These are phyloP conservation scores for Saxidomus purpurata DNA, from an alignment of 1,140 invertebrate species.

Conservation along the genomic window DNA sequence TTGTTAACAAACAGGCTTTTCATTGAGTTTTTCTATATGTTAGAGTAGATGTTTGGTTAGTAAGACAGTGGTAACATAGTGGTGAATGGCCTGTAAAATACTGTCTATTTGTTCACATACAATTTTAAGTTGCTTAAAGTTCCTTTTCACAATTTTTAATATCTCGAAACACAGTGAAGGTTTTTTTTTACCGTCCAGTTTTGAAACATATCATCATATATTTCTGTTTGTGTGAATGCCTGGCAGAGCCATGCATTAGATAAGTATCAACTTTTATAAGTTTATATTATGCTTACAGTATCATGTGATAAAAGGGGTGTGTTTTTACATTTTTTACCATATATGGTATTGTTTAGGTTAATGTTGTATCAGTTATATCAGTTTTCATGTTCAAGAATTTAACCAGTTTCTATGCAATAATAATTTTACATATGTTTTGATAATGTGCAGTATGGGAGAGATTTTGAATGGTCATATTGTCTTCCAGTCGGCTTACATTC, in stretches of 20 bases:
- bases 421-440: constrained; percentile 1
- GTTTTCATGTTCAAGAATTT: neutral
- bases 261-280: neutral
- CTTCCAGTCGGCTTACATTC: neutral
- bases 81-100: no score
- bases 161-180: neutral
- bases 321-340: neutral
- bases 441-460: neutral
- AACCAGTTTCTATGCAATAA: constrained; percentile 19
- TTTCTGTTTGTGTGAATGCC: neutral
- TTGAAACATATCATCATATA: neutral
- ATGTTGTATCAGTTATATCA: neutral
- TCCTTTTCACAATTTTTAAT: neutral
- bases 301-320: neutral
- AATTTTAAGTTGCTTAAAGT: no score
- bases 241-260: neutral
- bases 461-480: neutral
- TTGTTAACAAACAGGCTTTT: neutral
- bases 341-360: neutral
- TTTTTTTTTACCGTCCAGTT: constrained; percentile 17
- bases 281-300: neutral
- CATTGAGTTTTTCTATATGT: no score
- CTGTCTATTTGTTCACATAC: no score
- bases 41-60: no score
- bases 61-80: no score